These are phyloP conservation scores for Ascidia mentula DNA, from an alignment of 23 tunicate genomes.

Conservation along the genomic window DNA sequence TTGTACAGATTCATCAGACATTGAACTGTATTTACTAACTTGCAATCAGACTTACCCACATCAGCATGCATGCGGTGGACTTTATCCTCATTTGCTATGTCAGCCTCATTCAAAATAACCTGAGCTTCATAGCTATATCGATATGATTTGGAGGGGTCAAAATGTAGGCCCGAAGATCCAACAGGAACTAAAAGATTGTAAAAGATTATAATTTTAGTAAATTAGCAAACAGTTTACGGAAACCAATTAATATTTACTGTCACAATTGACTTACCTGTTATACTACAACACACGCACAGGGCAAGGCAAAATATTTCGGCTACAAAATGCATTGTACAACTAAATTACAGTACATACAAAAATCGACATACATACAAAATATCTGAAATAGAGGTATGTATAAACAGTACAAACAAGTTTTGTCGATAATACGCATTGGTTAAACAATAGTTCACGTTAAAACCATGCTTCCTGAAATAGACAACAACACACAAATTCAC, in stretches of 20 bases:
- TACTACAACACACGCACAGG: constrained; percentile 42
- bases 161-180: constrained; percentile 57
- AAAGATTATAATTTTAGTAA: background rate
- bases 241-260: background rate
- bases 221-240: background rate
- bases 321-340: constrained; percentile 24
- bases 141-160: constrained; percentile 45
- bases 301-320: constrained; percentile 37
- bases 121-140: constrained; percentile 95
- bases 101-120: constrained; percentile 89
- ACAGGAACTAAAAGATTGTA: constrained; percentile 27
- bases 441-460: too few relatives aligned
- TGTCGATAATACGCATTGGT: too few relatives aligned
- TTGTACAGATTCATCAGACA: background rate
- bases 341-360: background rate
- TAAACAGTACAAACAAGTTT: too few relatives aligned
- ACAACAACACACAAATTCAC: background rate
- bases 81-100: constrained; percentile 62
- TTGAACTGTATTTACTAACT: too few relatives aligned
- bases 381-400: background rate
- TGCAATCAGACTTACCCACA: constrained; percentile 65
- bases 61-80: constrained; percentile 78
- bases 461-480: background rate
- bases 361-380: background rate
- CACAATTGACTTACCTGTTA: constrained; percentile 33